Evolutionary conservation across 2,797 vertebrate genomes (phyloP), one percentile per base, ranked within the genome.

Genomic region (Myiotriccus ornatus): DNA sequence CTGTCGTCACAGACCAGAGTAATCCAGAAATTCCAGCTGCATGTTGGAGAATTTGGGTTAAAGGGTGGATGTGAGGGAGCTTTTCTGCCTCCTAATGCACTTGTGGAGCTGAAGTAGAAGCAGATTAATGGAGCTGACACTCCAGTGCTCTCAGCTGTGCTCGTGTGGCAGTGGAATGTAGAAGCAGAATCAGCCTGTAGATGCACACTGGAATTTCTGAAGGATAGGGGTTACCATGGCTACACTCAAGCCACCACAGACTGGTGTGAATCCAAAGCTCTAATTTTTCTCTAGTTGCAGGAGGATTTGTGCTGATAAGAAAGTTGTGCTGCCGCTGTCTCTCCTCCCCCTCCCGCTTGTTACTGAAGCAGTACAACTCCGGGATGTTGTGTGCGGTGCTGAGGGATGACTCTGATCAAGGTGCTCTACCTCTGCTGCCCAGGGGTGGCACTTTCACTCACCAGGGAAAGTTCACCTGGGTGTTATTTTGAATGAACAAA

Each of bases 221-320:
- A 89, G 96, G 96, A 96, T 97, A 63, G 91, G 65, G 60, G 98
- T 98, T 98, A 76, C 98, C 97, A 98, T 98, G 98, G 98, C 96
- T 94, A 98, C 98, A 84, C 93, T 96, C 88, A 97, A 97, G 84
- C 77, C 88, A 87, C 71, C 78, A 74, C 63, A 87, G 95, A 86
- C 90, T 81, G 78, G 25, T 82, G 81, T 87, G 88, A 91, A 63
- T 89, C 95, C 81, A 89, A 49, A 50, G 81, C 63, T 59, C 94
- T 95, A 39, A 46, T 83, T 96, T 94, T 77, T 74, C 89, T 67
- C 95, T 89, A 76, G n/a, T 90, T 90, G 90, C 78, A 55, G 89
- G 52, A 93, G 76, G 93, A 93, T 96, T 97, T 97, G 73, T 94
- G 97, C 95, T 92, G 91, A 78, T 93, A 90, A 92, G 92, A 53